A percentile compares a stretch with the other conserved stretches of the same genome.
Conservation (phyloP, 2,888 invertebrate species). For the Brachypterus glaber region DNA sequence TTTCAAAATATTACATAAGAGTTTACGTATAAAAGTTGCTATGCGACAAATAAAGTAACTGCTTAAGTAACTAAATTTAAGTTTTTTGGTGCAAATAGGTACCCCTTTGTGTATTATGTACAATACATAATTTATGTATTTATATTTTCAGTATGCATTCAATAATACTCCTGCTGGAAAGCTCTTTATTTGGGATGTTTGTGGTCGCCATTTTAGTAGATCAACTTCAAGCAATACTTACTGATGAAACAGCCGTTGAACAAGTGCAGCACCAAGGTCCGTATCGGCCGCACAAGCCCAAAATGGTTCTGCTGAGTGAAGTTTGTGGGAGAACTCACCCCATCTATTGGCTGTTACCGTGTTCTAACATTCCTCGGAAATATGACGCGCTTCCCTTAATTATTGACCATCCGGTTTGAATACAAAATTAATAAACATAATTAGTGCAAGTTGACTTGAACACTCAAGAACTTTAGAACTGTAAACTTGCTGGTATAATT, state of each 20-base stretch:
- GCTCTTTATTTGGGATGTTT: conserved; percentile 78
- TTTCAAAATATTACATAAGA: no score
- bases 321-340: conserved; percentile 71
- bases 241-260: conserved; percentile 77
- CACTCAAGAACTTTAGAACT: no score
- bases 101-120: no score
- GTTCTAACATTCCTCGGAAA: conserved; percentile 42
- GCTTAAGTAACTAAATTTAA: no score
- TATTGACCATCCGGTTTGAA: conserved; percentile 39
- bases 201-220: conserved; percentile 79
- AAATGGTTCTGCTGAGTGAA: conserved; percentile 59
- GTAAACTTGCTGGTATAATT: no score
- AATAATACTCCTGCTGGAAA: conserved; percentile 70
- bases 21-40: no score
- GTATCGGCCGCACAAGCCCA: conserved; percentile 52
- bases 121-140: no score
- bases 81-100: no score
- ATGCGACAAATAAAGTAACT: no score
- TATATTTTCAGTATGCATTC: conserved; percentile 66
- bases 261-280: conserved; percentile 61
- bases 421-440: no score
- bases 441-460: no score
- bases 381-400: conserved; percentile 36
- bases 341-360: conserved; percentile 62
- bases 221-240: conserved; percentile 73